Evolutionary conservation across 2,113 vertebrate genomes (phyloP).

Genomic region (Thomomys bottae): DNA sequence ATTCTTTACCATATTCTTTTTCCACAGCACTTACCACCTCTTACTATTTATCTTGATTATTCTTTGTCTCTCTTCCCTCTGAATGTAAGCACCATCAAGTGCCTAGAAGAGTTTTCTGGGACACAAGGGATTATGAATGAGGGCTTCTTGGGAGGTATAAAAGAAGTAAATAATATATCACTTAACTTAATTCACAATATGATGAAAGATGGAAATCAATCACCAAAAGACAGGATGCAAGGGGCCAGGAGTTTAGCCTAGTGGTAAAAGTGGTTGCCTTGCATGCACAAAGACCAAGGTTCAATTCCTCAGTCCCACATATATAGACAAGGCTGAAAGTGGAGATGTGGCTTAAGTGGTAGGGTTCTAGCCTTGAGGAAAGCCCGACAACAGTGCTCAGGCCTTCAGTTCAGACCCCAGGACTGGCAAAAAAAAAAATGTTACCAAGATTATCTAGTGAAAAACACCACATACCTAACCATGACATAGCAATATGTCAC

Average conservation of each 20-base stretch:
- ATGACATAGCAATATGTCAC: constrained; percentile 44
- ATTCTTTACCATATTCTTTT: not conserved
- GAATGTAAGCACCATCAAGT: not conserved
- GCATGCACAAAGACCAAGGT: no score
- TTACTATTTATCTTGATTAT: not conserved
- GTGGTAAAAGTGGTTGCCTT: no score
- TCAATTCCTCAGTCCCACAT: no score
- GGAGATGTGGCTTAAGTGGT: no score
- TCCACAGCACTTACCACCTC: not conserved
- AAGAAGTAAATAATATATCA: not conserved
- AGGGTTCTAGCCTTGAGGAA: no score
- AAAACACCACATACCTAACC: not conserved
- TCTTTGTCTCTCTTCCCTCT: not conserved
- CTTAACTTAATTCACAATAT: not conserved
- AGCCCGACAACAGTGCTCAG: no score
- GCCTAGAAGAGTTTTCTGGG: not conserved
- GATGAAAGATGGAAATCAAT: not conserved
- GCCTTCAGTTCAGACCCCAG: no score
- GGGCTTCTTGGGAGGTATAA: not conserved
- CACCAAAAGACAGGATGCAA: not conserved
- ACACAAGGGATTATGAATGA: not conserved
- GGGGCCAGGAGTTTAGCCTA: no score
- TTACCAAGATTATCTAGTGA: not conserved
- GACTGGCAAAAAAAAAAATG: no score
- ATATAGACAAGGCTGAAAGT: no score